These are phyloP conservation scores for Babylonia areolata DNA, from an alignment of 1,140 invertebrate species.

Conservation along the genomic window DNA sequence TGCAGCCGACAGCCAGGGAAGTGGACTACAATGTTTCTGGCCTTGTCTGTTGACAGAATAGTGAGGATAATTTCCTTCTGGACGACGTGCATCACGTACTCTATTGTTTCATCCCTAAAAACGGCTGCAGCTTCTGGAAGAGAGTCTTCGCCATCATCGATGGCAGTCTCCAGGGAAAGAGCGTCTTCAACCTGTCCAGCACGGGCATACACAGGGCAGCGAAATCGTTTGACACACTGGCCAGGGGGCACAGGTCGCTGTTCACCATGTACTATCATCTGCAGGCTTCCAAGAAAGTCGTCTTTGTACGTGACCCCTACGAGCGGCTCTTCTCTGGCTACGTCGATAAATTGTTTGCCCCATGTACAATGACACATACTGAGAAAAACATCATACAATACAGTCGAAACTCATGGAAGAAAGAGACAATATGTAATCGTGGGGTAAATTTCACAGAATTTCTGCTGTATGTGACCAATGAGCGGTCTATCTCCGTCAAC, in stretches of 20 bases:
- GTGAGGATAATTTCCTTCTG: no score
- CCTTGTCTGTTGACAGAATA: no score
- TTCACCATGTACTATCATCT: not conserved
- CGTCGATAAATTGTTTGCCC: slow-evolving; percentile 22
- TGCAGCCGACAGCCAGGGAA: no score
- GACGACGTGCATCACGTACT: not conserved
- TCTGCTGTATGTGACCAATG: slow-evolving; percentile 5
- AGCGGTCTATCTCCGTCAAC: not conserved
- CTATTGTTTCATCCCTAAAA: slow-evolving; percentile 14
- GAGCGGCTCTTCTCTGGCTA: slow-evolving; percentile 31
- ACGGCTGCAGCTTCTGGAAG: slow-evolving; percentile 36
- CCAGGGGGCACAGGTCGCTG: not conserved
- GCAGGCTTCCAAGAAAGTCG: slow-evolving; percentile 5
- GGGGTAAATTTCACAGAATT: slow-evolving; percentile 8
- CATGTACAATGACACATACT: not conserved
- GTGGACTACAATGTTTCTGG: no score
- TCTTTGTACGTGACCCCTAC: slow-evolving; percentile 35
- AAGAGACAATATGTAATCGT: not conserved
- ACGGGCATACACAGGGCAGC: not conserved
- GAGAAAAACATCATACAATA: not conserved
- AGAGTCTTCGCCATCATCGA: slow-evolving; percentile 12
- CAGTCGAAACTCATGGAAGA: not conserved
- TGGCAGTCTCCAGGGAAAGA: not conserved
- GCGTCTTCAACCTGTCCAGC: slow-evolving; percentile 33
- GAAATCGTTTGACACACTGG: no score